A percentile compares a stretch with the other conserved stretches of the same genome.
Evolutionary conservation across 2,113 vertebrate genomes (phyloP).

Genomic region (Pteronura brasiliensis): DNA sequence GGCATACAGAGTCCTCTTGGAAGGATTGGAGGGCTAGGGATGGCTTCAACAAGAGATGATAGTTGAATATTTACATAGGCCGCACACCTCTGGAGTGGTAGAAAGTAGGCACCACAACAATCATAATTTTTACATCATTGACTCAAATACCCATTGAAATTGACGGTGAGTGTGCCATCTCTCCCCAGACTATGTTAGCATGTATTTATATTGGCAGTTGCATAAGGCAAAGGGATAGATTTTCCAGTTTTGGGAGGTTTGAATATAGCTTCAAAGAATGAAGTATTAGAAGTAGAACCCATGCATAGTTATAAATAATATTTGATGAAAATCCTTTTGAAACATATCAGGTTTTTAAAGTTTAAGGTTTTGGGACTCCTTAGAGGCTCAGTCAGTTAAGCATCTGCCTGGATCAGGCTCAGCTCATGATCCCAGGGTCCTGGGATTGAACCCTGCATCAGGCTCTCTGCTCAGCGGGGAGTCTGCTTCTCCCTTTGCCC

Average conservation of each 20-base stretch:
- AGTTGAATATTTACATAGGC: neutral
- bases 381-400: too few species aligned
- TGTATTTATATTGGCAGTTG: neutral
- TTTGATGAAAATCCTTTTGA: neutral
- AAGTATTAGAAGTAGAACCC: neutral
- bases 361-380: too few species aligned
- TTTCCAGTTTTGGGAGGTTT: neutral
- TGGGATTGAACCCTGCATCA: too few species aligned
- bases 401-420: too few species aligned
- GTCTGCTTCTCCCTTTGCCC: too few species aligned
- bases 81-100: neutral
- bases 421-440: too few species aligned
- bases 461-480: too few species aligned
- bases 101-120: neutral
- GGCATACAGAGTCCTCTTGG: neutral
- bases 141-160: neutral
- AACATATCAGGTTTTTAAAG: neutral
- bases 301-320: neutral
- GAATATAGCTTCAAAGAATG: neutral
- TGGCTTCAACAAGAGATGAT: neutral
- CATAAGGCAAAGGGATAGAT: neutral
- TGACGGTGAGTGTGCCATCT: neutral
- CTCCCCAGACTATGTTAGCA: neutral
- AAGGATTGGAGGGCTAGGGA: neutral
- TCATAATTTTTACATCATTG: neutral